phyloP scores from a whole-genome alignment of 2,888 invertebrate species.

The Acanthopleura granulata region DNA sequence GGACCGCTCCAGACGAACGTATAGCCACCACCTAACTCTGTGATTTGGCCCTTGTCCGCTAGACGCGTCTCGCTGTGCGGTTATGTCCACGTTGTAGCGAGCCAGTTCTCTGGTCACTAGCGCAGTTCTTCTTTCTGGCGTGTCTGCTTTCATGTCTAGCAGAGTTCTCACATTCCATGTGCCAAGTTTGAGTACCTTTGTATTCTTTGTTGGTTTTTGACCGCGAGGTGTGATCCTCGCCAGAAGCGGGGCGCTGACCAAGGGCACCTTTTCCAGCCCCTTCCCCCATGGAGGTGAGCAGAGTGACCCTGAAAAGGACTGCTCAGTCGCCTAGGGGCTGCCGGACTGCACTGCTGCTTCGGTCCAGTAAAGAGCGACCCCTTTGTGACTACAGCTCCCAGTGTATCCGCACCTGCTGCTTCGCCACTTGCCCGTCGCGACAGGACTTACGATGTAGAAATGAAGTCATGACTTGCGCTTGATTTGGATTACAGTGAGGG shows the following conservation, averaged over 20 bases:
- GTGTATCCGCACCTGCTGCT: no score
- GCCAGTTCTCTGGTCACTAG: slow-evolving; percentile 1
- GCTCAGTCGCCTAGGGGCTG: background rate
- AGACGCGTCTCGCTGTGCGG: background rate
- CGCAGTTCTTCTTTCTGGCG: background rate
- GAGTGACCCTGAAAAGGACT: no score
- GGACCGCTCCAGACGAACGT: slow-evolving; percentile 23
- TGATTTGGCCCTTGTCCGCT: slow-evolving; percentile 1
- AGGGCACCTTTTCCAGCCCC: slow-evolving; percentile 5
- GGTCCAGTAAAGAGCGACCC: no score
- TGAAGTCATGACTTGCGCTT: no score
- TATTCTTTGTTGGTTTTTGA: background rate
- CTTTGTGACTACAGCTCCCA: no score
- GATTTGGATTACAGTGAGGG: no score
- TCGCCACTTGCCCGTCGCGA: no score
- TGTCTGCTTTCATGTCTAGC: background rate
- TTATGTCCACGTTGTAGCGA: no score
- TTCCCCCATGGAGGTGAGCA: no score
- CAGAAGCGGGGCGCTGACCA: background rate
- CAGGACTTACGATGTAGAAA: no score
- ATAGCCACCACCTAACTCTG: slow-evolving; percentile 20
- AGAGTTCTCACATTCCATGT: background rate
- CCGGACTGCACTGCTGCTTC: slow-evolving; percentile 11
- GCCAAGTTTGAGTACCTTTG: no score
- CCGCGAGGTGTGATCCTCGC: background rate